These are phyloP conservation scores for Ammodytes marinus DNA, from an alignment of 2,113 vertebrate genomes.

Conservation along the genomic window DNA sequence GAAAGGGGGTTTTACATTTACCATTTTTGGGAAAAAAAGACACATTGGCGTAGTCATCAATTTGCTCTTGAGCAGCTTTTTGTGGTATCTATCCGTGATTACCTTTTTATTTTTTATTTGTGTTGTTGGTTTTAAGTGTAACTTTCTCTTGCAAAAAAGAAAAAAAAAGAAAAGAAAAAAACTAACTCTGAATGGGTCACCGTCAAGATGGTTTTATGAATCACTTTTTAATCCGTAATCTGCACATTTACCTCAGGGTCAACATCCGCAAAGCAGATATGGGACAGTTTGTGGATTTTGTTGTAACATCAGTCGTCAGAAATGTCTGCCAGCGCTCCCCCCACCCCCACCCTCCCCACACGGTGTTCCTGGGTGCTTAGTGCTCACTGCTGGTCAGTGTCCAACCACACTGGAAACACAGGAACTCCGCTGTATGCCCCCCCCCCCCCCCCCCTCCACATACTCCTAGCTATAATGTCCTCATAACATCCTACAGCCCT, in stretches of 20 bases:
- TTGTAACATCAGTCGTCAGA: constrained; percentile 52
- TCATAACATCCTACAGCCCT: constrained; percentile 42
- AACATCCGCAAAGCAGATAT: constrained; percentile 69
- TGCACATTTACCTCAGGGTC: constrained; percentile 84
- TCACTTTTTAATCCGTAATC: constrained; percentile 70
- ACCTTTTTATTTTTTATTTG: constrained; percentile 32
- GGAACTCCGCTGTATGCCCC: constrained; percentile 43
- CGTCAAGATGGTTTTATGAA: constrained; percentile 62
- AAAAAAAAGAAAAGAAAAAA: constrained; percentile 6
- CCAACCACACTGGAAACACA: constrained; percentile 69
- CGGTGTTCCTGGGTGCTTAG: constrained; percentile 59
- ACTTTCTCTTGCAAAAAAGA: constrained; percentile 43
- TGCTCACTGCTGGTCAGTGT: constrained; percentile 83
- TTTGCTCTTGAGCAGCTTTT: constrained; percentile 61
- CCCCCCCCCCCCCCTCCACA: background rate
- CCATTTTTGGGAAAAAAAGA: constrained; percentile 28
- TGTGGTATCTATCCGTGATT: constrained; percentile 25
- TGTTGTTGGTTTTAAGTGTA: constrained; percentile 58
- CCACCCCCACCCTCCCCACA: background rate
- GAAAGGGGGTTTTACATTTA: constrained; percentile 55
- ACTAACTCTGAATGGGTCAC: constrained; percentile 48
- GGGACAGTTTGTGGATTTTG: constrained; percentile 73
- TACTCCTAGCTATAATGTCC: constrained; percentile 50
- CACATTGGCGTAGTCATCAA: constrained; percentile 22
- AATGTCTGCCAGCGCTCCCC: constrained; percentile 42